These are phyloP conservation scores for Andrena minutula DNA, from an alignment of 2,888 invertebrate genomes.

Conservation along the genomic window DNA sequence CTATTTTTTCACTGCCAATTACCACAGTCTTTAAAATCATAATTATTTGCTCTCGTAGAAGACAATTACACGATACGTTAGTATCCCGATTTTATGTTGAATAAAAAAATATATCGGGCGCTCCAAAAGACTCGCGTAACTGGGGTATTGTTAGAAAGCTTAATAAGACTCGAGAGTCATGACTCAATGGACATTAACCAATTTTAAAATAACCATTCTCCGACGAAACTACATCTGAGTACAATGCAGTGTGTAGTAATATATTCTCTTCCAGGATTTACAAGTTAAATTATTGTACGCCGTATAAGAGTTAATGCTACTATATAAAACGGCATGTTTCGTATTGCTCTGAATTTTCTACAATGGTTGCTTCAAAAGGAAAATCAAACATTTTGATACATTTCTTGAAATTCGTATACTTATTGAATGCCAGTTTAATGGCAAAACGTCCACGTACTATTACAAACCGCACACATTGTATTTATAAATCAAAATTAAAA, in stretches of 20 bases:
- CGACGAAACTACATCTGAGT: slow-evolving; percentile 1
- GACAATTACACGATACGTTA: neutral
- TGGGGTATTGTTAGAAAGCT: neutral
- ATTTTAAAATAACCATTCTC: neutral
- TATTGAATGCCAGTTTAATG: neutral
- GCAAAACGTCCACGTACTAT: neutral
- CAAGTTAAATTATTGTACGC: neutral
- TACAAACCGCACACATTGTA: too few relatives aligned
- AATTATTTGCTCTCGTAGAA: neutral
- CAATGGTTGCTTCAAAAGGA: neutral
- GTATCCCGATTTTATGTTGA: slow-evolving; percentile 1
- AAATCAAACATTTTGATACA: neutral
- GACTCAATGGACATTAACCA: neutral
- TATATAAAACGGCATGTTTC: neutral
- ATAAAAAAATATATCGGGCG: neutral
- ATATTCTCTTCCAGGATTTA: neutral
- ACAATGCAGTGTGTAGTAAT: neutral
- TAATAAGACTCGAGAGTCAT: neutral
- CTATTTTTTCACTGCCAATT: neutral
- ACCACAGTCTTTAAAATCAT: neutral
- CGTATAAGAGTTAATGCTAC: slow-evolving; percentile 2
- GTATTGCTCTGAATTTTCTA: neutral
- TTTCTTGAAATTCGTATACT: neutral
- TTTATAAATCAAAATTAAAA: too few relatives aligned
- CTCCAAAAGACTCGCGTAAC: neutral